A percentile compares a stretch with the other conserved stretches of the same genome.
Conservation (phyloP, 2,888 invertebrate species). For the Carcina quercana region DNA sequence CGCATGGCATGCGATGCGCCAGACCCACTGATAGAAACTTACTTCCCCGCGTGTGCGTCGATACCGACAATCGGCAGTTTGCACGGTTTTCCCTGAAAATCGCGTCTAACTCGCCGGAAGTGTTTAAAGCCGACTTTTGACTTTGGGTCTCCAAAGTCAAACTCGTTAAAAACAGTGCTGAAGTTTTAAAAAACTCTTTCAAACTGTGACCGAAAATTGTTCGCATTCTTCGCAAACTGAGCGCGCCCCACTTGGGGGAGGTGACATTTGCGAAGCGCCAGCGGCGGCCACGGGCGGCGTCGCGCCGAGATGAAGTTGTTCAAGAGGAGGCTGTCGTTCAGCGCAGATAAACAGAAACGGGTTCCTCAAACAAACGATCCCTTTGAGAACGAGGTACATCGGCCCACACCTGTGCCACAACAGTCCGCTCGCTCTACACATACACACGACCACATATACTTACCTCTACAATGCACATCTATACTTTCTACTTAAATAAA, state of each 20-base stretch:
- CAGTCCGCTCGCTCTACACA: conserved; percentile 10
- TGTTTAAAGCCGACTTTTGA: conserved; percentile 27
- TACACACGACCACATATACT: too few relatives aligned
- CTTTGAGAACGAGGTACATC: conserved; percentile 65
- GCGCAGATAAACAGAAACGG: conserved; percentile 67
- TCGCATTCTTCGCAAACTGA: conserved; percentile 27
- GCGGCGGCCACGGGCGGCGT: conserved; percentile 28
- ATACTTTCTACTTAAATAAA: conserved; percentile 9
- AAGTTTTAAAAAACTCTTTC: conserved; percentile 11
- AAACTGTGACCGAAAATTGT: conserved; percentile 13
- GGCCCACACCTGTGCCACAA: conserved; percentile 18
- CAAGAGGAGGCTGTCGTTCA: conserved; percentile 68
- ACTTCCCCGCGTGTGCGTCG: conserved; percentile 21
- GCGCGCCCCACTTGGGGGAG: conserved; percentile 28
- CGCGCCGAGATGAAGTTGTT: conserved; percentile 66
- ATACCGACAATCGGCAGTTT: conserved; percentile 33
- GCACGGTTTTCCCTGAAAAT: conserved; percentile 37
- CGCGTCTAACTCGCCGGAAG: conserved; percentile 29
- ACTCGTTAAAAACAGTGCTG: conserved; percentile 21
- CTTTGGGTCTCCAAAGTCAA: conserved; percentile 34
- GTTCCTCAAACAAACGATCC: conserved; percentile 58
- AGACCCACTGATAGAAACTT: conserved; percentile 15
- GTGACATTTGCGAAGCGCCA: conserved; percentile 34
- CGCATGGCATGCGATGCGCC: conserved; percentile 36
- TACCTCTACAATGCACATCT: conserved; percentile 6